Evolutionary conservation across 2,888 invertebrate species (phyloP).

Genomic region (Pegoplata infirma): DNA sequence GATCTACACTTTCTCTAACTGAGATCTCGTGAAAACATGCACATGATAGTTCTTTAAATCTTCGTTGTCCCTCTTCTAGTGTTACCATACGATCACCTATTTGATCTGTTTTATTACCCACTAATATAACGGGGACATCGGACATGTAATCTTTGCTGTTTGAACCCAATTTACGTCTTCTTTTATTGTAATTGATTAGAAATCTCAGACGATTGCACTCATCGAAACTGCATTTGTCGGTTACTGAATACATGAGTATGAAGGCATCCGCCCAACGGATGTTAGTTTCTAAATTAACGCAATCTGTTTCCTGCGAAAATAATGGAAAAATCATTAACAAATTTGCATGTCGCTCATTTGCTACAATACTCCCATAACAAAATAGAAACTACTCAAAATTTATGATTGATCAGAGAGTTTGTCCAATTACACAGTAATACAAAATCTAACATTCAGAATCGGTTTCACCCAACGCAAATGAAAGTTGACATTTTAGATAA

Average conservation of each 20-base stretch:
- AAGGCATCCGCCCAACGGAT: conserved; percentile 94
- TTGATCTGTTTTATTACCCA: conserved; percentile 90
- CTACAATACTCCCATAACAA: no score
- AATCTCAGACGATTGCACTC: conserved; percentile 90
- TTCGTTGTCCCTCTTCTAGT: conserved; percentile 85
- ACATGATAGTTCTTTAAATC: conserved; percentile 88
- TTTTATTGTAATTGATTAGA: conserved; percentile 88
- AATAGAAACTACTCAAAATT: no score
- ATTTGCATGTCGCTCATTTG: no score
- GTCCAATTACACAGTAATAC: no score
- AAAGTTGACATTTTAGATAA: no score
- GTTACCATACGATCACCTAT: conserved; percentile 89
- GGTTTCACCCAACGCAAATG: no score
- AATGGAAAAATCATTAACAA: no score
- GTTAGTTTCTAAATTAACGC: conserved; percentile 85
- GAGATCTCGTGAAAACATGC: conserved; percentile 92
- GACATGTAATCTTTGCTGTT: conserved; percentile 81
- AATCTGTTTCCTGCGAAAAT: conserved; percentile 83
- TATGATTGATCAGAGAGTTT: no score
- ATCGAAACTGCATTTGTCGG: conserved; percentile 93
- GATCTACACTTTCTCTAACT: conserved; percentile 89
- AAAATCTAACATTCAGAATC: no score
- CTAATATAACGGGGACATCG: conserved; percentile 88
- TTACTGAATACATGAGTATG: conserved; percentile 91
- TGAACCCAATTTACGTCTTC: conserved; percentile 83